Base-by-base conservation (phyloP, 2,888 invertebrate species). In the Helleia helle region DNA sequence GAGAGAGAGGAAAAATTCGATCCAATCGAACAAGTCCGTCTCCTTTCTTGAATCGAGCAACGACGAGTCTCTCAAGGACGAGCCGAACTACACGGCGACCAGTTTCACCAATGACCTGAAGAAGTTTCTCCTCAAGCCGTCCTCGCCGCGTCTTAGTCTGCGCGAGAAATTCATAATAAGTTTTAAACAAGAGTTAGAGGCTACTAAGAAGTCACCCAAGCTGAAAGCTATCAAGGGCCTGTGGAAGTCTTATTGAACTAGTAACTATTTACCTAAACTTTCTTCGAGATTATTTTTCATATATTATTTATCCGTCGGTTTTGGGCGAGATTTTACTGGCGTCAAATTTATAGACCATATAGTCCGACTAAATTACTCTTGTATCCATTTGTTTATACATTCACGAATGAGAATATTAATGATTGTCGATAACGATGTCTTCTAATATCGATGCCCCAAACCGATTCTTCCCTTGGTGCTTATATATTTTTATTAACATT, bases 101-200 rank as follows among this genome's bases (percentile, higher is more conserved):
- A 86, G 84, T 53, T 86, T 86, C 56, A 86, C 85, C 3, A 84
- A 86, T 46, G 86, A 86, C 50, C 53, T 86, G 46, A 86, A 86
- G 55, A 74, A 71, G 62, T 86, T 86, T 46, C 58, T 86, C 1
- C 51, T 85, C 37, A 79, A 75, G 42, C 85, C 86, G 8, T 63
- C 81, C 34, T 60, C 85, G 38, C 83, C 84, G 7, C 57, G 81
- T 9, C 64, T 74, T 18, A 86, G 84, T 50, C 57, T 86, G 25
- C 68, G 80, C 2, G 84, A 86, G 46, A 86, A 85, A 47, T 80
- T 86, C 53, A 71, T 85, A 37, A 79, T 65, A 6, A 84, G 85
- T 51, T 73, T 86, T 57, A 84, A 81, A 40, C 83, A 81, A 44
- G 85, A 86, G 49, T 59, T 83, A 18, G 83, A 81, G 40, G 76